Evolutionary conservation across 2,888 invertebrate species (phyloP), one percentile per base, ranked within the genome.

Genomic region (Pterostichus niger): DNA sequence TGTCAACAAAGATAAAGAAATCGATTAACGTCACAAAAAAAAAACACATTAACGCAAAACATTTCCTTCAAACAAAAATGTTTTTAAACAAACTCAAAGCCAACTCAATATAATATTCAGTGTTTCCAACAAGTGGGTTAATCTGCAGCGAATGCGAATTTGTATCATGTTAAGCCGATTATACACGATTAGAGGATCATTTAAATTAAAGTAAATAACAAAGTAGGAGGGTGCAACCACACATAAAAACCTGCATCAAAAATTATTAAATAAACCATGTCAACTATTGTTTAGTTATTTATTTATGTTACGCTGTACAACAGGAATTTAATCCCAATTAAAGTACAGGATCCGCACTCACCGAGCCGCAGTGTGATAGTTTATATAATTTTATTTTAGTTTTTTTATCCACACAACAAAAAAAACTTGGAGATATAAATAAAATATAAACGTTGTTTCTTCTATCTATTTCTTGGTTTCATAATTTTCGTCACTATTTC

Each of bases 201-300:
- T 64, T 31, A n/a, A 64, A 64, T 64, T 11, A n/a, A 64, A 64
- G 64, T 64, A 64, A 64, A 64, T 64, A 64, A 64, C 64, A 64
- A 64, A 35, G 64, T 35, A 33, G 64, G 35, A 35, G 64, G 64
- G 64, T 35, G 10, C 33, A n/a, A 64, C n/a, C 35, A 64, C n/a
- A 35, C 64, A 49, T 49, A 35, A 35, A 31, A 64, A 13, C 35
- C 33, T 64, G 35, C 35, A 49, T 49, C 33, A 35, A 31, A 64
- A 33, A n/a, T 64, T 64, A 13, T 64, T 64, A 64, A 13, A 35
- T 64, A 61, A 61, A 61, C 35, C n/a, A 59, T 24, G 64, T 64
- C 35, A 64, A 31, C 64, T n/a, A 33, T 64, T 64, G 64, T 40
- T 35, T 64, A 13, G n/a, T 13, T 33, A 13, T 35, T 35, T 64